Percentiles rank a stretch among this genome's conserved stretches.
Conservation (phyloP, 2,797 vertebrate genomes). For the Dendrocincla tyrannina region DNA sequence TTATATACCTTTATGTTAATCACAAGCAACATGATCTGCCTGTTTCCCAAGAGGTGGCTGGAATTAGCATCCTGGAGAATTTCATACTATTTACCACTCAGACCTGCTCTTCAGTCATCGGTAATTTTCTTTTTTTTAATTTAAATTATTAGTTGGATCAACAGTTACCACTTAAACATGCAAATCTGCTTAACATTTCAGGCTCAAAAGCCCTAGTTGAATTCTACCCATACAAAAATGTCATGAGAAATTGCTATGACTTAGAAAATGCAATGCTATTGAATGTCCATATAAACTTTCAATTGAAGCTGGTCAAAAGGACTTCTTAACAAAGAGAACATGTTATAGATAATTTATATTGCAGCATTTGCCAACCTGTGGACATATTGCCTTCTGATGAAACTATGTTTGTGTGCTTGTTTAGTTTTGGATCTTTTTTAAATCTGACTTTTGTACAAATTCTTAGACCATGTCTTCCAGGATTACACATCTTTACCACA, state of each 20-base stretch:
- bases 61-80: not conserved
- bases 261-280: not conserved
- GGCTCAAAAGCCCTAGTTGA: not conserved
- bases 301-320: not conserved
- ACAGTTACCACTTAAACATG: not conserved
- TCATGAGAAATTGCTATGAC: not conserved
- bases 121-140: not conserved
- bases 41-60: not conserved
- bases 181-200: not conserved
- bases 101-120: not conserved
- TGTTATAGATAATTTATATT: not conserved
- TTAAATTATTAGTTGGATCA: not conserved
- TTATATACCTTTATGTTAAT: not conserved
- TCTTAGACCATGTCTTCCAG: not conserved
- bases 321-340: not conserved
- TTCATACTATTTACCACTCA: not conserved
- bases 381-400: not conserved
- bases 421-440: not conserved
- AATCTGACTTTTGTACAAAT: not conserved
- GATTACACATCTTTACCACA: not conserved
- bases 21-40: not conserved
- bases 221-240: not conserved
- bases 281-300: not conserved
- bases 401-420: not conserved
- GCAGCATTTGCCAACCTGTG: not conserved